Conservation (phyloP, 2,888 invertebrate genomes). For the Archaeoteleia sp. region DNA sequence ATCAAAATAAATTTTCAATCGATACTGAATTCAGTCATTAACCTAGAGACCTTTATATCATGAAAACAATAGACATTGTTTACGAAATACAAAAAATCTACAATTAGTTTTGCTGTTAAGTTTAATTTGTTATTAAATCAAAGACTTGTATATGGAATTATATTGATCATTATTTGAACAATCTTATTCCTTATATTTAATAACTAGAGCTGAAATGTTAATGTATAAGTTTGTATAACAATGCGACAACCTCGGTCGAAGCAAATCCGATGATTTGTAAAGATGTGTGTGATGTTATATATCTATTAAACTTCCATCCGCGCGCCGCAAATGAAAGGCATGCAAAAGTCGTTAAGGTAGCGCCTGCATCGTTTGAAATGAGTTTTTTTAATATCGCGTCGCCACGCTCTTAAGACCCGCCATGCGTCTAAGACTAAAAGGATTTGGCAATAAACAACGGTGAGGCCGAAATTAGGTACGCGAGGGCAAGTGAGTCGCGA, state of each 20-base stretch:
- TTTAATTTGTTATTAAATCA: too few species aligned
- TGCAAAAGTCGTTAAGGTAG: constrained; percentile 46
- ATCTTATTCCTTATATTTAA: too few species aligned
- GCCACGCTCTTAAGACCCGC: constrained; percentile 47
- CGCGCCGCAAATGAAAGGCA: constrained; percentile 44
- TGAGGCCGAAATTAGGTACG: constrained; percentile 68
- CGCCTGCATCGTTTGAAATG: constrained; percentile 57
- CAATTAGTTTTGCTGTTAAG: too few species aligned
- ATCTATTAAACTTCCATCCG: constrained; percentile 40
- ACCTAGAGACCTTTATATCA: constrained; percentile 27
- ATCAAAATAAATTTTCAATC: constrained; percentile 29
- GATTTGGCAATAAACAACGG: constrained; percentile 73
- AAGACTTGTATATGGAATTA: too few species aligned
- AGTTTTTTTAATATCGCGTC: constrained; percentile 62
- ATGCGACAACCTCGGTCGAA: too few species aligned
- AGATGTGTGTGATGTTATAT: constrained; percentile 41
- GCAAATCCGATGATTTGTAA: constrained; percentile 46
- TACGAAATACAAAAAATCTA: not conserved
- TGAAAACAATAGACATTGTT: constrained; percentile 19
- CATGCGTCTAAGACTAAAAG: constrained; percentile 68
- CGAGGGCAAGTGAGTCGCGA: constrained; percentile 56
- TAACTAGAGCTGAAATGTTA: too few species aligned
- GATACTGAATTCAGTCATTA: constrained; percentile 26
- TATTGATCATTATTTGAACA: too few species aligned
- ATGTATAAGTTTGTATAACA: too few species aligned